Conservation (phyloP, 2,888 invertebrate genomes). For the Thumatha senex region DNA sequence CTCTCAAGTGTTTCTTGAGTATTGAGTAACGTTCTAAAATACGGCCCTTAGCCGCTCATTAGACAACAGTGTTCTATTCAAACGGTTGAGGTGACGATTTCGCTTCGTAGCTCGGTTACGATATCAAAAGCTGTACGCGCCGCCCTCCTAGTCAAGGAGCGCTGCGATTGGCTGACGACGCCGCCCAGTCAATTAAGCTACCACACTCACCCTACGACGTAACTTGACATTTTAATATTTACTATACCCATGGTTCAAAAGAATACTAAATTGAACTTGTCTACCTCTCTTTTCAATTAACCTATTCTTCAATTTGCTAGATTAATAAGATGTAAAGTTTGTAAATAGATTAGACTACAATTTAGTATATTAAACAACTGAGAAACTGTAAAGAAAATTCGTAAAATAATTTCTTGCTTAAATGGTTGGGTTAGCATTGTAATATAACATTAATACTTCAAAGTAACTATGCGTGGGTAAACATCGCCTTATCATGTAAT, state of each 20-base stretch:
- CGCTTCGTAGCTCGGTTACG: slow-evolving; percentile 73
- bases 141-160: slow-evolving; percentile 59
- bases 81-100: slow-evolving; percentile 56
- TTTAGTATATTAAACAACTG: background rate
- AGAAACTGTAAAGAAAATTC: background rate
- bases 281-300: slow-evolving; percentile 7
- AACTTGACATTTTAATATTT: slow-evolving; percentile 82
- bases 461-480: slow-evolving; percentile 9
- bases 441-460: background rate
- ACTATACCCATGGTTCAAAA: slow-evolving; percentile 51
- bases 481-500: slow-evolving; percentile 39
- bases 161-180: slow-evolving; percentile 64
- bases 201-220: slow-evolving; percentile 59
- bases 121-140: slow-evolving; percentile 61
- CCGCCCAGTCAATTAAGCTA: slow-evolving; percentile 77
- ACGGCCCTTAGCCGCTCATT: slow-evolving; percentile 23
- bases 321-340: background rate
- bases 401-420: background rate
- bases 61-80: slow-evolving; percentile 33
- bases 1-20: no score
- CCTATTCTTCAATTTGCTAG: background rate
- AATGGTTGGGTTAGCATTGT: background rate
- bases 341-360: no score
- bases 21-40: no score
- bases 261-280: slow-evolving; percentile 24